Evolutionary conservation across 2,797 vertebrate genomes (phyloP), one percentile per base, ranked within the genome.

Genomic region (Micrastur ruficollis): DNA sequence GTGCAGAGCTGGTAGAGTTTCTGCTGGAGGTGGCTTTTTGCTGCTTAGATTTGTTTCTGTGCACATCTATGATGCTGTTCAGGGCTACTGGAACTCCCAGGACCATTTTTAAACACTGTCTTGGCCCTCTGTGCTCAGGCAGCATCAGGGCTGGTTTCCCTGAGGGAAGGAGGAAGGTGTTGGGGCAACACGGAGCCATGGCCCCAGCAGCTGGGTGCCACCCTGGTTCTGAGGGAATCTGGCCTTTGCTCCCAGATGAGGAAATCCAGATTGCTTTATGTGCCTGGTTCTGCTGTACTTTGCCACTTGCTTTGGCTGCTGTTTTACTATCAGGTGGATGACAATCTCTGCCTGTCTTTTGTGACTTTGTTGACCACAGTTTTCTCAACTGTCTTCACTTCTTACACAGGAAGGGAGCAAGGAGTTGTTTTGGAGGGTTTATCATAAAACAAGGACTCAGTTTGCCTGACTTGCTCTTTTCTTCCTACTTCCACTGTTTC

Each of bases 51-150:
- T 65, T 46, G 8, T 32, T n/a, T 85, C 71, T 5, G 2, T 3
- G 20, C 3, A 0, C 12, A 4, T 56, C n/a, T 27, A 25, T 0
- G 1, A 25, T 36, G 55, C 61, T 68, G 5, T 32, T 49, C 4
- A 2, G 80, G 67, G 31, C 56, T 66, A 3, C 6, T 19, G 55
- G 26, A 87, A n/a, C 29, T 78, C 8, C 15, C 11, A 17, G 62
- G 44, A 25, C 32, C 6, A 1, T 74, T 71, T 66, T 36, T 42
- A 71, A 65, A 15, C 6, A 8, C 46, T 8, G 0, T 6, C 31
- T 49, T 71, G 23, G 29, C 29, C n/a, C 49, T 17, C 0, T 18
- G n/a, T 18, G n/a, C 47, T 76, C 63, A 22, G 49, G 62, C 38
- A 59, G 47, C 3, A 1, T 18, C 47, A 52, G n/a, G 23, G 49